A percentile compares a stretch with the other conserved stretches of the same genome.
Evolutionary conservation across 2,797 vertebrate genomes (phyloP).

Genomic region (Synanceia verrucosa): DNA sequence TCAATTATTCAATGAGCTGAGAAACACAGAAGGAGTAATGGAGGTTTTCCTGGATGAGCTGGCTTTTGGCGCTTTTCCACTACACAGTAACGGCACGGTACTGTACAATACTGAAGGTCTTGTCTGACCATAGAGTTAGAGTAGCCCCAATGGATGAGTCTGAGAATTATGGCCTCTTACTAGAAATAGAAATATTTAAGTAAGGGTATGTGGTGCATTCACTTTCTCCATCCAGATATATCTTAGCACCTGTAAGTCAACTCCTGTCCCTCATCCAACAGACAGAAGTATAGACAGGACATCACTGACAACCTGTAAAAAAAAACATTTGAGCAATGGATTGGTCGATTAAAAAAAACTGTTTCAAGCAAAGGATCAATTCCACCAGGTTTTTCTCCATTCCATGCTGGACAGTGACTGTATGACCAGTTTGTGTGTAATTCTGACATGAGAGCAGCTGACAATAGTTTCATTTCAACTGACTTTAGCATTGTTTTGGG

Average conservation of each 20-base stretch:
- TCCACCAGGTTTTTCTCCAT: background rate
- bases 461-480: background rate
- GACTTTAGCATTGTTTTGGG: background rate
- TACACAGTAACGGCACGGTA: no score
- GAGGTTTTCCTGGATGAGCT: background rate
- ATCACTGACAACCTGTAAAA: background rate
- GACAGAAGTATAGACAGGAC: background rate
- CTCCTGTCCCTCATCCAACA: background rate
- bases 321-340: background rate
- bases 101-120: background rate
- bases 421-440: background rate
- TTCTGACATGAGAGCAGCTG: background rate
- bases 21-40: background rate
- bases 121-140: background rate
- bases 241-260: background rate
- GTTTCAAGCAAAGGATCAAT: background rate
- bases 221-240: background rate
- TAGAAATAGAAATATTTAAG: background rate
- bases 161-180: background rate
- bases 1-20: conserved; percentile 1
- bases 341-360: conserved; percentile 1
- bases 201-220: background rate
- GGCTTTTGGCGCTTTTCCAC: no score
- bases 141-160: background rate
- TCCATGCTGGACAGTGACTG: background rate